Base-by-base conservation (phyloP, 2,797 vertebrate genomes). In the Loris lydekkerianus region DNA sequence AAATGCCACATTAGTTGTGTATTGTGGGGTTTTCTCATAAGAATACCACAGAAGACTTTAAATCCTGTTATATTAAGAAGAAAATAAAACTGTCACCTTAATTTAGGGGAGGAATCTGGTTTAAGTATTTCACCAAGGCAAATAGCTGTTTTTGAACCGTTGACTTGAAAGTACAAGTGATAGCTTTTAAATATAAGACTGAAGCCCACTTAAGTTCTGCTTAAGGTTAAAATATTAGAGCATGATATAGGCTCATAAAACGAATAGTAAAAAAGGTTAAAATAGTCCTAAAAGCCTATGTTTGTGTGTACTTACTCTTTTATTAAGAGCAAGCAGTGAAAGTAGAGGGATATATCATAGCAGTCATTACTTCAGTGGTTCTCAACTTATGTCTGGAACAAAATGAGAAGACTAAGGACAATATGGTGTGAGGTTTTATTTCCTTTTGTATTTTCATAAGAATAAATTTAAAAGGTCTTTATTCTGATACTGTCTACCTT, bases 361-460 rank as follows among this genome's bases (percentile, higher is more conserved):
- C 20, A 73, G 0, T 67, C 23, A 56, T 73, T 82, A 31, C 23
- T 37, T 77, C 37, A 77, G 34, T 93, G 69, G 1, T 69, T 89
- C 10, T 87, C 78, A 76, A 21, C 34, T 43, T 67, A 49, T 31
- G 0, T 58, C 58, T 78, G 23, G 7, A 67, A 13, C 31, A 89
- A 60, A 88, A 72, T 60, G n/a, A 56, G 61, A 53, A 56, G 61
- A 53, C 67, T 82, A 76, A 67, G 37, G 29, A 63, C 46, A 82
- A 2, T 92, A 25, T 23, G 73, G 13, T n/a, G 11, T 60, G 7
- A 84, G 18, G 31, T 43, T 93, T 86, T 94, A 8, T 63, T 95
- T 92, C 31, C 72, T 84, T 61, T 80, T 76, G 11, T 92, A 37
- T 76, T 86, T 85, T 89, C 53, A 73, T 97, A 20, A 92, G 94